Percentiles rank a stretch among this genome's conserved stretches.
Evolutionary conservation across 2,888 invertebrate species (phyloP).

Genomic region (Latrodectus hesperus): DNA sequence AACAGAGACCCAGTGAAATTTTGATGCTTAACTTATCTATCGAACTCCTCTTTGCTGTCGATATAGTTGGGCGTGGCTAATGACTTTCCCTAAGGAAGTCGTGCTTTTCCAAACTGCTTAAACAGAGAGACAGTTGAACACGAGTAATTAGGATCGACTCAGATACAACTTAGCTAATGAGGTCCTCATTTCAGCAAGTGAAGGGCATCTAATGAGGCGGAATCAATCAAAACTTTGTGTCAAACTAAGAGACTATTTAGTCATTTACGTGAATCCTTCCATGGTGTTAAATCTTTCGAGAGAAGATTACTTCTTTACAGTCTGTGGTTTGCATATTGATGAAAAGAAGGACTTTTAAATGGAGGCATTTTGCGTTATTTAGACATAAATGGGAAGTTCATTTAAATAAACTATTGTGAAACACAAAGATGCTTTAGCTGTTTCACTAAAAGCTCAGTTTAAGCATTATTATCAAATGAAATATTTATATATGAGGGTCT

Average conservation of each 20-base stretch:
- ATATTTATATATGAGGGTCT: too few species aligned
- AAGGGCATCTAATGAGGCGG: slow-evolving; percentile 35
- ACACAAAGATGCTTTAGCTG: too few species aligned
- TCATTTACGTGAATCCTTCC: too few species aligned
- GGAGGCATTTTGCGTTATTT: too few species aligned
- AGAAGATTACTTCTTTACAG: too few species aligned
- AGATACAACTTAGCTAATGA: slow-evolving; percentile 37
- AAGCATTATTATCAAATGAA: too few species aligned
- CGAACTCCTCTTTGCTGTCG: neutral
- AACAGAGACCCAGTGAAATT: neutral
- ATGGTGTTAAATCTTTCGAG: too few species aligned
- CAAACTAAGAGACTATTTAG: neutral
- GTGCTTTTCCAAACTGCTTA: slow-evolving; percentile 5
- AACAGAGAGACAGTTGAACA: neutral
- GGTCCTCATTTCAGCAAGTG: slow-evolving; percentile 23
- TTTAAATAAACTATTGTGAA: too few species aligned
- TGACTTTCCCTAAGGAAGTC: neutral
- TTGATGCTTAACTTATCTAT: neutral
- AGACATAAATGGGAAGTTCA: too few species aligned
- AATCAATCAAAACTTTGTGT: slow-evolving; percentile 32
- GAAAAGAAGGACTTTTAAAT: too few species aligned
- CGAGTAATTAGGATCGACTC: slow-evolving; percentile 6
- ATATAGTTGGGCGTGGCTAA: neutral
- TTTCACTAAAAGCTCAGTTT: too few species aligned
- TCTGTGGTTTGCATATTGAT: too few species aligned